Evolutionary conservation across 1,140 invertebrate genomes (phyloP).

Genomic region (Psix sp.): DNA sequence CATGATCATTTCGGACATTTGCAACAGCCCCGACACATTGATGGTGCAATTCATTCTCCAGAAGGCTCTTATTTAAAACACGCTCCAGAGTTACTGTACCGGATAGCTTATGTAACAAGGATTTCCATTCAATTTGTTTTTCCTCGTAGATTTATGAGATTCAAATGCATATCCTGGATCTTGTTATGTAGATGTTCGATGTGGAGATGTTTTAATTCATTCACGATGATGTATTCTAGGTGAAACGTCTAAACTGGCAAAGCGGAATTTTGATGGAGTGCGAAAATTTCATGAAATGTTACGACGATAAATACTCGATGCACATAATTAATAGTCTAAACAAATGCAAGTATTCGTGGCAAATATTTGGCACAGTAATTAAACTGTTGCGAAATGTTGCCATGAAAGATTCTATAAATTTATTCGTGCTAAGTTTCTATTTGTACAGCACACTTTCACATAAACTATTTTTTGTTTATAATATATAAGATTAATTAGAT

Average conservation of each 20-base stretch:
- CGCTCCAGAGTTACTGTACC: conserved; percentile 12
- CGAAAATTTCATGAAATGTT: conserved; percentile 16
- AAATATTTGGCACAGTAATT: no score
- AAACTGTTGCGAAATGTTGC: no score
- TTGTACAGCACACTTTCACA: no score
- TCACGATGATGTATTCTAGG: conserved; percentile 4
- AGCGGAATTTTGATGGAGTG: conserved; percentile 6
- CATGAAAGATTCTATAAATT: no score
- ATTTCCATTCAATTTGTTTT: conserved; percentile 54
- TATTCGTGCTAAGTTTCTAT: no score
- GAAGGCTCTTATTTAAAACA: conserved; percentile 31
- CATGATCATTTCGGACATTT: conserved; percentile 41
- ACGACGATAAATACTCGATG: no score
- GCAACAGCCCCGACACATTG: conserved; percentile 7
- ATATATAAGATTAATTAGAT: no score
- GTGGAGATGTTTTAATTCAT: conserved; percentile 25
- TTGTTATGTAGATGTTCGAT: conserved; percentile 11
- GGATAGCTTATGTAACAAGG: conserved; percentile 39
- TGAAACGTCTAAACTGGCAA: conserved; percentile 9
- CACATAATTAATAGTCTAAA: no score
- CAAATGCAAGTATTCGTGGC: no score
- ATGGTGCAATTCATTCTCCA: conserved; percentile 41
- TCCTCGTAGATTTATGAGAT: conserved; percentile 29
- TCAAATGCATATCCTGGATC: conserved; percentile 22
- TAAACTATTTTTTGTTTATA: no score